Evolutionary conservation across 2,888 invertebrate species (phyloP).

Genomic region (Dusona sp.): DNA sequence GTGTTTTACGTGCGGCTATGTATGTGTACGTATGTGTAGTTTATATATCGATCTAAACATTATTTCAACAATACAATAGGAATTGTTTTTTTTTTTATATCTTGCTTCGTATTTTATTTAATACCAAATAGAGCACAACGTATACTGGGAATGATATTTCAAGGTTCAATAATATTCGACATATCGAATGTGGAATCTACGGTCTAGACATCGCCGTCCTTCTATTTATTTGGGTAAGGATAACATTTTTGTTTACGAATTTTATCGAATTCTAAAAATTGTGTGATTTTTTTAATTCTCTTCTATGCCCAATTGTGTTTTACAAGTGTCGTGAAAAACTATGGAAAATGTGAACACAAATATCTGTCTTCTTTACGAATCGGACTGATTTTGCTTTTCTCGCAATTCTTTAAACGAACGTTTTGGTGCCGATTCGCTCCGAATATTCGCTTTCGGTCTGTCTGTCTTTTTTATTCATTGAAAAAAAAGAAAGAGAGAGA

Average conservation of each 20-base stretch:
- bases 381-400: background rate
- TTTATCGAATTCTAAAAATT: constrained; percentile 30
- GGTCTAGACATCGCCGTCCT: background rate
- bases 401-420: background rate
- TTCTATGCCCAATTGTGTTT: constrained; percentile 37
- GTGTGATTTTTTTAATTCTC: constrained; percentile 18
- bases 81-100: constrained; percentile 20
- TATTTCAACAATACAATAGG: constrained; percentile 43
- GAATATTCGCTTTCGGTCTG: background rate
- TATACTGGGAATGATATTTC: constrained; percentile 29
- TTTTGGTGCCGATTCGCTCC: background rate
- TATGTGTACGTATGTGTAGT: constrained; percentile 69
- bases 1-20: constrained; percentile 71
- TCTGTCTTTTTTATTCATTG: background rate
- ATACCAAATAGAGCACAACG: constrained; percentile 30
- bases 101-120: constrained; percentile 52
- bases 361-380: background rate
- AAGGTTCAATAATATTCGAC: background rate
- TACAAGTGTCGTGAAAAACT: constrained; percentile 62
- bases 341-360: constrained; percentile 58
- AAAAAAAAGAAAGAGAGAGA: background rate
- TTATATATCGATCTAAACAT: constrained; percentile 41
- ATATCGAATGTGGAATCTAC: constrained; percentile 22
- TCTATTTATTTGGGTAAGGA: background rate
- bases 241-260: constrained; percentile 10